These are phyloP conservation scores for Amyelois transitella DNA, from an alignment of 1,140 invertebrate species.

Conservation along the genomic window DNA sequence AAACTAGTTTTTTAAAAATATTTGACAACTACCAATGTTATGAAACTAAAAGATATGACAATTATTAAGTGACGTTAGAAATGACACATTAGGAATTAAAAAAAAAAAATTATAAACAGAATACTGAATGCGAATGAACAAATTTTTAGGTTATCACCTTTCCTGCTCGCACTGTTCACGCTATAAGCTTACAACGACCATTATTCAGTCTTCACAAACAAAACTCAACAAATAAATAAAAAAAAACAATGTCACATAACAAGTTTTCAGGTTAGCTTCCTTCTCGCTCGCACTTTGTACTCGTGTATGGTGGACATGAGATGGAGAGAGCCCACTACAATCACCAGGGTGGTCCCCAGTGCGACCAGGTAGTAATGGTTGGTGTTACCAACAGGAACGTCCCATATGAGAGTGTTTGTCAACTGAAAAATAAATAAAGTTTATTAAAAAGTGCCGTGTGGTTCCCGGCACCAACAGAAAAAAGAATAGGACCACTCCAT, in stretches of 20 bases:
- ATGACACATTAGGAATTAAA: no score
- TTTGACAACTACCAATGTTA: no score
- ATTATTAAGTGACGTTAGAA: no score
- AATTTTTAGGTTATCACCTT: no score
- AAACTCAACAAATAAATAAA: background rate
- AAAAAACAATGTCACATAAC: background rate
- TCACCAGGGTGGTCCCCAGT: conserved; percentile 20
- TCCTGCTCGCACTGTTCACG: no score
- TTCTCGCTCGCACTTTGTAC: conserved; percentile 16
- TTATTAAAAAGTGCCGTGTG: background rate
- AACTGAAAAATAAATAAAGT: conserved; percentile 21
- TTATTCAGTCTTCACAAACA: background rate
- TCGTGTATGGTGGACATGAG: conserved; percentile 34
- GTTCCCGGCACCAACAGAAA: no score
- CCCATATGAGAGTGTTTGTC: conserved; percentile 29
- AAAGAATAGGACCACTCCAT: no score
- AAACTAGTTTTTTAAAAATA: no score
- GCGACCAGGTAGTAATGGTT: conserved; percentile 37
- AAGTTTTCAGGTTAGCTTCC: conserved; percentile 9
- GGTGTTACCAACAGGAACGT: conserved; percentile 42
- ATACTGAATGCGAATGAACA: no score
- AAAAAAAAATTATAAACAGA: no score
- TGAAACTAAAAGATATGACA: no score
- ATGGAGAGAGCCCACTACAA: conserved; percentile 28
- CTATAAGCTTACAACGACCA: no score